Base-by-base conservation (phyloP, 2,797 vertebrate genomes). In the Pseudochirops cupreus region DNA sequence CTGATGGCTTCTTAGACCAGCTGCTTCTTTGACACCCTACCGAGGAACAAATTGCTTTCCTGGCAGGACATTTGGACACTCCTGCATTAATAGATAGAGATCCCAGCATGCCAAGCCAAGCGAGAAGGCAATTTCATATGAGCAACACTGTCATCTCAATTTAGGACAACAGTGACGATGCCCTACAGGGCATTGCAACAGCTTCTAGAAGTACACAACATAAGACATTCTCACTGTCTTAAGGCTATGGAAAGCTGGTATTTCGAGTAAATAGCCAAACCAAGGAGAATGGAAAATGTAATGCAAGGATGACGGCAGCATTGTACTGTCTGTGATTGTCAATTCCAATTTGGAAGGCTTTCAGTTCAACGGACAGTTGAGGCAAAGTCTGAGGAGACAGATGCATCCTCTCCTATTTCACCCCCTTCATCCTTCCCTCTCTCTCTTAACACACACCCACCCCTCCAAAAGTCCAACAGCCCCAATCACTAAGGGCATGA, bases 21-120 rank as follows among this genome's bases (percentile, higher is more conserved):
- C 98, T 99, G 99, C 98, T 98, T 98, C 98, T 96, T 96, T 18
- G 98, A 98, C 95, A 95, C 98, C 99, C 99, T 97, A 98, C 98
- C 55, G 98, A 98, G 99, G 98, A 98, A 98, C 99, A 99, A 99
- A 99, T 99, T 99, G 98, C 99, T 98, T 99, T 99, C 98, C 97
- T 98, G 98, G 99, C 98, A 99, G 99, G 99, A 98, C 98, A 98
- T 98, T 97, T 98, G 99, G 99, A 99, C 99, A 98, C 98, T 98
- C 98, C 96, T 98, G 98, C 98, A 98, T 98, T 99, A 98, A 99
- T 98, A 98, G 99, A 99, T 98, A 98, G 94, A 97, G 98, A 98
- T 98, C 99, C 98, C 99, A 98, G 99, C 99, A 98, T 96, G 99
- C 98, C 97, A 98, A 98, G 97, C 97, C 98, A 98, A 98, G 98